Evolutionary conservation across 2,113 vertebrate genomes (phyloP).

Genomic region (Solenodon paradoxus): DNA sequence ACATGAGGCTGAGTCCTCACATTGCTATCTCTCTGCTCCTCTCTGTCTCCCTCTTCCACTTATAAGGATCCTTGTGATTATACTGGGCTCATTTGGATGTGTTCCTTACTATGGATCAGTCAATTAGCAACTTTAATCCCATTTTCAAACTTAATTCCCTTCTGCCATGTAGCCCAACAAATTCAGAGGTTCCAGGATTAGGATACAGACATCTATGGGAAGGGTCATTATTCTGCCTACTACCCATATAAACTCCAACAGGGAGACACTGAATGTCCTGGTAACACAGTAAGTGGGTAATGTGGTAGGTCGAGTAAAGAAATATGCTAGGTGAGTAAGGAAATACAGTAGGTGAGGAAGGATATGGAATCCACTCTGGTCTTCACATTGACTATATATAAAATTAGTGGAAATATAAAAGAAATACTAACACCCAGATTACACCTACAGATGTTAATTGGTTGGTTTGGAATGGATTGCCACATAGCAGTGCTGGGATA

Average conservation of each 20-base stretch:
- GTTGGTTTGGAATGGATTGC: background rate
- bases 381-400: background rate
- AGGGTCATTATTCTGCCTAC: background rate
- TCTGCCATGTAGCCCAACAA: background rate
- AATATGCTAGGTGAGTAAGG: too few species aligned
- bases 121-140: background rate
- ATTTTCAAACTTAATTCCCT: background rate
- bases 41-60: background rate
- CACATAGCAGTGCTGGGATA: background rate
- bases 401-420: background rate
- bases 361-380: too few species aligned
- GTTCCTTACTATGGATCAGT: background rate
- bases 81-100: background rate
- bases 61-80: background rate
- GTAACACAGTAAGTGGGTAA: rapidly evolving
- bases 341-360: rapidly evolving
- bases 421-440: background rate
- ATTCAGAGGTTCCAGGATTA: background rate
- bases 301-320: too few species aligned
- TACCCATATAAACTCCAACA: background rate
- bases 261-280: background rate
- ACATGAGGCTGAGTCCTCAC: background rate
- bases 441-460: background rate
- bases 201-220: background rate
- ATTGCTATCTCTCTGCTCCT: background rate